Percentiles rank a stretch among this genome's conserved stretches.
phyloP scores from a whole-genome alignment of 1,140 invertebrate species.

The Leptonema lineaticorne region DNA sequence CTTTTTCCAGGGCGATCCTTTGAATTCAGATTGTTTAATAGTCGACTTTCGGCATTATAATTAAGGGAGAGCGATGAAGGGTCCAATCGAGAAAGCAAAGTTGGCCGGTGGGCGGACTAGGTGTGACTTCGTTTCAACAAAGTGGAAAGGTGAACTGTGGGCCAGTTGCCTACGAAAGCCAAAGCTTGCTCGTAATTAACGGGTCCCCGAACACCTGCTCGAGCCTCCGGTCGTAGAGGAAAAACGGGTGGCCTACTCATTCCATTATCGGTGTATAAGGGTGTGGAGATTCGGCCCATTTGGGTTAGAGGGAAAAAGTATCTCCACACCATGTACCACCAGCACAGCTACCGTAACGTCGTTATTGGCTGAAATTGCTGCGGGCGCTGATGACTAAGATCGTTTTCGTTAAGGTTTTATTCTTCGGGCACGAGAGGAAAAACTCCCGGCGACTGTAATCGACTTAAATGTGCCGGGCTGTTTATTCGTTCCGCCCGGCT shows the following conservation, averaged over 20 bases:
- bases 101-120: not conserved
- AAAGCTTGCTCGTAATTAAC: constrained; percentile 32
- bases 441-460: constrained; percentile 32
- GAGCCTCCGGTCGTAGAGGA: not conserved
- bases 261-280: too few species aligned
- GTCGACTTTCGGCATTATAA: constrained; percentile 30
- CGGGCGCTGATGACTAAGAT: constrained; percentile 34
- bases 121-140: not conserved
- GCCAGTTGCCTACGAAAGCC: not conserved
- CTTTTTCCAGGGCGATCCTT: not conserved
- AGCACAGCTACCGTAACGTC: too few species aligned
- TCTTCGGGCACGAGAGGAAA: constrained; percentile 21
- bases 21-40: constrained; percentile 28
- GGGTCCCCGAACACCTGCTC: constrained; percentile 20
- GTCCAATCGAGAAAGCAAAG: not conserved
- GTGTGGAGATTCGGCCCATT: too few species aligned
- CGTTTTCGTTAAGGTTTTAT: constrained; percentile 38
- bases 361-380: constrained; percentile 30
- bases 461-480: constrained; percentile 35
- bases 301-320: too few species aligned
- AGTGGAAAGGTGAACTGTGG: not conserved
- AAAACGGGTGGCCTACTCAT: too few species aligned
- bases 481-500: constrained; percentile 19
- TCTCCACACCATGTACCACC: too few species aligned
- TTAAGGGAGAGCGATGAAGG: constrained; percentile 21